Evolutionary conservation across 1,140 invertebrate genomes (phyloP), one percentile per base, ranked within the genome.

Genomic region (Drosophila cardini): DNA sequence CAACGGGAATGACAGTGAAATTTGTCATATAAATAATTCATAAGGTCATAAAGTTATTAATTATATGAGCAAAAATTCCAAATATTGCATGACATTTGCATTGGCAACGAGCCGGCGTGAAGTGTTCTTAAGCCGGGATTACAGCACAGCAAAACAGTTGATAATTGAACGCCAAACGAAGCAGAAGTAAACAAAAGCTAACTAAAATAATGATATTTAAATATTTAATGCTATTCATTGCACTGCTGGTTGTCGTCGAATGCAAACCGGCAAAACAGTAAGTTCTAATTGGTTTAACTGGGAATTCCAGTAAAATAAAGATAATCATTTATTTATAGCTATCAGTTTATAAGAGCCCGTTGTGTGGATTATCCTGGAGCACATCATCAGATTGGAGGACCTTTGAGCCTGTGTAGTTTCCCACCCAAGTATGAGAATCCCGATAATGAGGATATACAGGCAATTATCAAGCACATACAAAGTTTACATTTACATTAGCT

Each of bases 51-150:
- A 77, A 70, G 50, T 34, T 55, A 65, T 56, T 71, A 79, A 71
- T 75, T 45, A 80, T 65, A 79, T 36, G 56, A 36, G 26, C 60
- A 48, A 53, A 78, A 73, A 64, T 62, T 70, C 71, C 75, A 56
- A 64, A 61, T 56, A 11, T 70, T 80, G 71, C 76, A 75, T 78
- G 74, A 78, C 30, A 80, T 80, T 80, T 68, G 53, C 72, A 80
- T 80, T 46, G n/a, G 21, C 34, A 67, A 60, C 32, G 10, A 61
- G 57, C 60, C 68, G 60, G 34, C 38, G 40, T 50, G 32, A 55
- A 50, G 16, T 56, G 52, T 72, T 79, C 62, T 61, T 2, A 42
- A 38, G n/a, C 32, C 11, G 15, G 10, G 43, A 71, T 55, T 43
- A 18, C 58, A 55, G 53, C 53, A 63, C 11, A 26, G 0, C 21